Evolutionary conservation across 37 sponge, comb jelly and placozoan species (phyloP).

Genomic region (Haliclona indistincta): DNA sequence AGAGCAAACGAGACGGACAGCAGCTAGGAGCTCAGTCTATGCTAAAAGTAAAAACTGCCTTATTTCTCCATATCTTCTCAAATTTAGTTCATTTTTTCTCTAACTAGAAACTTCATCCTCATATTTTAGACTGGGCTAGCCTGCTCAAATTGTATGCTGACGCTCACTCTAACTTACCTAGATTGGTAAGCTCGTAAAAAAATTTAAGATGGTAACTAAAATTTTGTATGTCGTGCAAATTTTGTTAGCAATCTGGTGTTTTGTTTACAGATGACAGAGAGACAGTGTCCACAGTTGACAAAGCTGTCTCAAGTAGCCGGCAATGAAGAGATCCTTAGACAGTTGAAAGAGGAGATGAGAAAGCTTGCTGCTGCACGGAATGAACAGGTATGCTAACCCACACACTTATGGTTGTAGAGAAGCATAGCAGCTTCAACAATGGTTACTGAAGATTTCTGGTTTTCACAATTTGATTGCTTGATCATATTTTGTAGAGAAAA

Average conservation of each 20-base stretch:
- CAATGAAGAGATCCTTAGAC: neutral
- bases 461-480: no score
- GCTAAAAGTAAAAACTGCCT: constrained; percentile 19
- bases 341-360: constrained; percentile 6
- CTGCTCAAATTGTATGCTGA: constrained; percentile 34
- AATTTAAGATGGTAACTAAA: no score
- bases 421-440: no score
- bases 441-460: no score
- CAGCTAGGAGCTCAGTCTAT: constrained; percentile 44
- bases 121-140: constrained; percentile 31
- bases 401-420: no score
- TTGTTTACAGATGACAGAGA: neutral
- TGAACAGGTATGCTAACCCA: no score
- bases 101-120: constrained; percentile 45
- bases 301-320: no score
- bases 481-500: no score
- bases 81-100: neutral
- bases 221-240: neutral
- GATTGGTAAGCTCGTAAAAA: no score
- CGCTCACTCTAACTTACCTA: constrained; percentile 2
- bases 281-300: neutral
- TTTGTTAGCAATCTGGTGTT: neutral
- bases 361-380: no score
- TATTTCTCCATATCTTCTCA: neutral
- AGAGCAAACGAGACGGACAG: constrained; percentile 34